Base-by-base conservation (phyloP, 2,888 invertebrate species). In the Xanthorhoe designata region DNA sequence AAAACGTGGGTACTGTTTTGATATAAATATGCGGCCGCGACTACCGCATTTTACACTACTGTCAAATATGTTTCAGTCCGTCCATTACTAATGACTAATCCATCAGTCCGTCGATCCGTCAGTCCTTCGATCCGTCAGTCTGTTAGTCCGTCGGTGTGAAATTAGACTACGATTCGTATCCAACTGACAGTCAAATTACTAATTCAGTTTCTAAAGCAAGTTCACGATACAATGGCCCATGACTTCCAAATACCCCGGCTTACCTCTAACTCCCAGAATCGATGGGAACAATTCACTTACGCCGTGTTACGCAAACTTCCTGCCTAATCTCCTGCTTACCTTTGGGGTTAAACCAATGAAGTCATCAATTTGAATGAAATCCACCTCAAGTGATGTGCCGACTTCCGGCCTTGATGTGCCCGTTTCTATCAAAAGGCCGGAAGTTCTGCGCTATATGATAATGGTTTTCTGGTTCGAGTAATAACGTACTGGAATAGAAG, bases 361-460 rank as follows among this genome's bases (percentile, higher is more conserved):
- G 89, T 85, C 87, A 85, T 89, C 89, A 87, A 88, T 90, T 89
- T 85, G 82, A 88, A 88, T 87, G 83, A 83, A 86, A 87, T 84
- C 82, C 79, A 78, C 81, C 81, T 78, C 73, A 72, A 79, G 78
- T 42, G 45, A 81, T 80, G 50, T 75, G 74, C 77, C 29, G 3
- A 17, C 57, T 64, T 61, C 61, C 65, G 57, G 29, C n/a, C 3
- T 63, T 38, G 8, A 9, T 13, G 29, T 3, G 18, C 15, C 62
- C 51, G 55, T 18, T 49, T 60, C 54, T 32, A 54, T 38, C 15
- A 7, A 10, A 9, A 15, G 60, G 29, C 24, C 15, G 17, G 15
- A 15, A 6, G 47, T 4, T 3, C n/a, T 17, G 15, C 6, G 6
- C 2, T 15, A 42, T 13, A 42, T 13, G 15, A 17, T 8, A 17